Conservation (phyloP, 2,797 vertebrate species). For the Sebastolobus alascanus region DNA sequence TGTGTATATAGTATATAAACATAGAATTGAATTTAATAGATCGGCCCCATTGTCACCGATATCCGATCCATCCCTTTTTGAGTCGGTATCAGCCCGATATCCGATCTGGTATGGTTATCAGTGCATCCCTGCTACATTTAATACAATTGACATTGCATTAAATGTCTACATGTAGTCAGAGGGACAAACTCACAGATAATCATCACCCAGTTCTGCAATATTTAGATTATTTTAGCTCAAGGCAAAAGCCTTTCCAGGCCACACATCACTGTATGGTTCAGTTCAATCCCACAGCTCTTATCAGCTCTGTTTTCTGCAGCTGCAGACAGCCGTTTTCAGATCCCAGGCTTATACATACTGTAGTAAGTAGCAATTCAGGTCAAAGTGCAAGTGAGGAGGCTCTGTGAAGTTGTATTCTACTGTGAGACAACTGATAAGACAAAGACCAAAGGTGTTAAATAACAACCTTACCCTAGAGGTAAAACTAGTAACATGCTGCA, state of each 20-base stretch:
- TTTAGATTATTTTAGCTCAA: not conserved
- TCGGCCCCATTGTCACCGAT: too few relatives aligned
- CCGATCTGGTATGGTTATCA: too few relatives aligned
- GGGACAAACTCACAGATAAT: not conserved
- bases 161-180: not conserved
- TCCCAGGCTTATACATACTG: not conserved
- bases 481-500: not conserved
- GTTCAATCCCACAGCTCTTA: not conserved
- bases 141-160: not conserved
- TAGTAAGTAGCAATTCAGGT: not conserved
- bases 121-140: too few relatives aligned
- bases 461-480: not conserved
- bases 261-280: not conserved
- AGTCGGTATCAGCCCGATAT: too few relatives aligned
- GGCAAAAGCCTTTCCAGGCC: not conserved
- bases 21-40: too few relatives aligned
- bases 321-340: not conserved
- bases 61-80: too few relatives aligned
- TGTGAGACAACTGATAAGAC: conserved; percentile 2
- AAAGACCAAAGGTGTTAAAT: not conserved
- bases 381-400: conserved; percentile 9
- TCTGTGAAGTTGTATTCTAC: not conserved
- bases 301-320: conserved; percentile 1
- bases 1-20: too few relatives aligned
- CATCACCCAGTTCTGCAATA: not conserved